Evolutionary conservation across 2,888 invertebrate species (phyloP), one percentile per base, ranked within the genome.

Genomic region (Cryptus armator): DNA sequence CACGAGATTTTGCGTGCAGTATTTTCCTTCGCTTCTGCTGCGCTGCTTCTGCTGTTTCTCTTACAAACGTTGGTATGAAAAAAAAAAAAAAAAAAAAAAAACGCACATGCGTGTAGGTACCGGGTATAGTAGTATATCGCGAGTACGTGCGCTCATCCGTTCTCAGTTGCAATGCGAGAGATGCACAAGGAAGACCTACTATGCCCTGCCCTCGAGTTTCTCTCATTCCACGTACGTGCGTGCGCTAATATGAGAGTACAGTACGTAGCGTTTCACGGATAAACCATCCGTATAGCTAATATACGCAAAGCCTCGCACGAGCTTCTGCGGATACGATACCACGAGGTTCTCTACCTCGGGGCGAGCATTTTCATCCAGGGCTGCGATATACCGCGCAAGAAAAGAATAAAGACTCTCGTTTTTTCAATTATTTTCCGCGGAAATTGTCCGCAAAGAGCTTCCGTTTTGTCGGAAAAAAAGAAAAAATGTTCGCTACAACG

Each of bases 81-180:
- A 64, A 62, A 3, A 56, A 56, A 3, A 19, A 19, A 29, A 24
- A 32, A 24, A 62, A 32, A 62, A 62, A 62, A 43, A 43, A 43
- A 37, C 9, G n/a, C 37, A 16, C 66, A 66, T 66, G 66, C 12
- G 66, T 14, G 43, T 43, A 66, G 19, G 19, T 66, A 56, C 56
- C 1, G 56, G 56, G 46, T 1, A 24, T 19, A 29, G 62, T 37
- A n/a, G 43, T 66, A 19, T 66, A 43, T 66, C 16, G 66, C 43
- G 66, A 43, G 68, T 83, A 78, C 83, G 83, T 74, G 78, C 81
- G 70, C 76, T 64, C 72, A 78, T 83, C 83, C 83, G 83, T 83
- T 83, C 72, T 48, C 62, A 66, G 64, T 75, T 48, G 62, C 48
- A 44, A 64, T n/a, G 53, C 16, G 71, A 46, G 56, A 46, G 66